A percentile compares a stretch with the other conserved stretches of the same genome.
These are phyloP conservation scores for Rotaria magnacalcarata DNA, from an alignment of 2,888 invertebrate genomes.

Conservation along the genomic window DNA sequence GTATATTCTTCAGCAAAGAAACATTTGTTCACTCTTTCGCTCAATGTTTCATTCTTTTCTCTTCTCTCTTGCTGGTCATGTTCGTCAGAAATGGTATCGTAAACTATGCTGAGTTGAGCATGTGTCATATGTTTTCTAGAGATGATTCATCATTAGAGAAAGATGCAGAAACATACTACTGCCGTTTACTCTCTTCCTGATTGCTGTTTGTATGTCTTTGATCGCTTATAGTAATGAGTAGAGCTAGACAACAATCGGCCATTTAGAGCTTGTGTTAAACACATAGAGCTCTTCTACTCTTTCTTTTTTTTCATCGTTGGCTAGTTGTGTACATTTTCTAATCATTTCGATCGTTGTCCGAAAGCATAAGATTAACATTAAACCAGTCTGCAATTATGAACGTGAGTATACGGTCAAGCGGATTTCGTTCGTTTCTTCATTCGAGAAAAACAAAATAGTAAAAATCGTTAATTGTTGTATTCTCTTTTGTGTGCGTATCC, in stretches of 20 bases:
- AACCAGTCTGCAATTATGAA: constrained; percentile 3
- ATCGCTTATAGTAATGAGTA: neutral
- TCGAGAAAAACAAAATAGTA: neutral
- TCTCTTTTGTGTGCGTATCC: neutral
- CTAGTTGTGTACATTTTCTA: constrained; percentile 18
- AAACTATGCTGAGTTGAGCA: neutral
- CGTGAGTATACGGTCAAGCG: neutral
- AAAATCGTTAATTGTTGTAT: neutral
- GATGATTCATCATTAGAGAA: neutral
- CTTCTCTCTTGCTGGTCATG: neutral
- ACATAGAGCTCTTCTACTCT: neutral
- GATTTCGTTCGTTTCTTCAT: neutral
- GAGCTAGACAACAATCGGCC: neutral
- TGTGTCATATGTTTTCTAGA: neutral
- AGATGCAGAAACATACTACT: neutral
- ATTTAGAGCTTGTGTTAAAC: neutral
- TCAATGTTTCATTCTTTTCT: neutral
- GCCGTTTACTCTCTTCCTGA: neutral
- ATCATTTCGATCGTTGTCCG: constrained; percentile 1
- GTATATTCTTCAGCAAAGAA: neutral
- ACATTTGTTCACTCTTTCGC: neutral
- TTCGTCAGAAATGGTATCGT: neutral
- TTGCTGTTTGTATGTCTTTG: neutral
- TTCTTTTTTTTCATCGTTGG: neutral
- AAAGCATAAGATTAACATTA: constrained; percentile 20